phyloP scores from a whole-genome alignment of 2,113 vertebrate genomes.

The Mastomys coucha region DNA sequence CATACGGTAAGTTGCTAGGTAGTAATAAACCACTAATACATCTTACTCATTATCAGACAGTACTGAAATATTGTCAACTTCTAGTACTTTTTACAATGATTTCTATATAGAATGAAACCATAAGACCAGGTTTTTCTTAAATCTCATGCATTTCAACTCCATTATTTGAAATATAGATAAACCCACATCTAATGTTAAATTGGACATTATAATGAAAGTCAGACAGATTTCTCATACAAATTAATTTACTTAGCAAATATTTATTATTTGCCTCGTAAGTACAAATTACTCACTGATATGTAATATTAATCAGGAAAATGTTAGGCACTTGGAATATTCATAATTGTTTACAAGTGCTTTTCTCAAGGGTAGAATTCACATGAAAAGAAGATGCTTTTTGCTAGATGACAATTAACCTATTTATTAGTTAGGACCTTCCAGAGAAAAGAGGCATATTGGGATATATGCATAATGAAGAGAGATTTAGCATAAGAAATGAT shows the following conservation, averaged over 20 bases:
- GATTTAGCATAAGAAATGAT: conserved; percentile 14
- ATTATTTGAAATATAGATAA: conserved; percentile 19
- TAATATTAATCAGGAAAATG: conserved; percentile 3
- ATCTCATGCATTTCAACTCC: background rate
- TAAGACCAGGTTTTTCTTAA: background rate
- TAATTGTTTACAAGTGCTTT: background rate
- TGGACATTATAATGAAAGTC: background rate
- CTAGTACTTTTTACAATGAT: background rate
- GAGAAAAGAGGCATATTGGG: background rate
- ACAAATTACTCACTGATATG: background rate
- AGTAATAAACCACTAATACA: background rate
- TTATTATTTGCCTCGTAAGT: background rate
- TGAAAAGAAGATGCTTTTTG: background rate
- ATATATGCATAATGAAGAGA: background rate
- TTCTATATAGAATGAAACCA: background rate
- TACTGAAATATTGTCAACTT: background rate
- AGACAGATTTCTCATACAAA: conserved; percentile 7
- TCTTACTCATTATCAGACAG: background rate
- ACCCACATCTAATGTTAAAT: background rate
- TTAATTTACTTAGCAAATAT: background rate
- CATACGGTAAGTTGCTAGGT: background rate
- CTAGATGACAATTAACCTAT: background rate
- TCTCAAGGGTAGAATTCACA: background rate
- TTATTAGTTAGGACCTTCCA: background rate
- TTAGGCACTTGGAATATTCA: background rate